A percentile compares a stretch with the other conserved stretches of the same genome.
These are phyloP conservation scores for Hyaena hyaena DNA, from an alignment of 2,113 vertebrate species.

Conservation along the genomic window DNA sequence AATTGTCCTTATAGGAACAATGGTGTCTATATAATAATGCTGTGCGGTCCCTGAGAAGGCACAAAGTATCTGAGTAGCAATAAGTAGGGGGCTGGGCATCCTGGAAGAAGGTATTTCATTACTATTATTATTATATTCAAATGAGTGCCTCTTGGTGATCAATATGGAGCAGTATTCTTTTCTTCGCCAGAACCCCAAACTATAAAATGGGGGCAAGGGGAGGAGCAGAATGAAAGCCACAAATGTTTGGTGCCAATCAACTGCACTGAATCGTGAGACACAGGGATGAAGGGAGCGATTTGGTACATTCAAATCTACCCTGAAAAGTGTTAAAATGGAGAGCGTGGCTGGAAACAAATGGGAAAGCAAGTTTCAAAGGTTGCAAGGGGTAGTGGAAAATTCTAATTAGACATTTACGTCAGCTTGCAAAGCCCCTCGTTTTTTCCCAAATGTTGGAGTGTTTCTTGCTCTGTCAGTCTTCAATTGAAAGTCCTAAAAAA, in stretches of 20 bases:
- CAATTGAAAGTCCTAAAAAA: neutral
- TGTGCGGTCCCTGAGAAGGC: neutral
- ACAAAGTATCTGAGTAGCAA: neutral
- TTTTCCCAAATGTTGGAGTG: constrained; percentile 64
- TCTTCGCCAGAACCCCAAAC: constrained; percentile 43
- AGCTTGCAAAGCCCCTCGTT: constrained; percentile 60
- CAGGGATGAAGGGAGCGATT: neutral
- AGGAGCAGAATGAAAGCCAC: neutral
- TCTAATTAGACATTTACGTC: constrained; percentile 71
- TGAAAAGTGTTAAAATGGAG: constrained; percentile 62
- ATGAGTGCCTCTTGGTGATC: neutral
- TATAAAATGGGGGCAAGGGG: neutral
- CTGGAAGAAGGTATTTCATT: neutral
- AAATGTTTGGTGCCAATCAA: constrained; percentile 66
- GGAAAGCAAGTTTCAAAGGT: constrained; percentile 59
- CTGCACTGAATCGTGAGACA: neutral
- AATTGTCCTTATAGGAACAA: neutral
- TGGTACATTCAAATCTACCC: constrained; percentile 48
- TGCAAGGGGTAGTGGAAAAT: constrained; percentile 66
- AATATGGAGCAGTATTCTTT: neutral
- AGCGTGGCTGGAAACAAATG: constrained; percentile 42
- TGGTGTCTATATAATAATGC: neutral
- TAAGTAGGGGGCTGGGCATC: neutral
- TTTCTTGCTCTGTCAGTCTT: constrained; percentile 48
- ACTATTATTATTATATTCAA: neutral